Base-by-base conservation (phyloP, 2,113 vertebrate genomes). In the Lamprologus ornatipinnis region DNA sequence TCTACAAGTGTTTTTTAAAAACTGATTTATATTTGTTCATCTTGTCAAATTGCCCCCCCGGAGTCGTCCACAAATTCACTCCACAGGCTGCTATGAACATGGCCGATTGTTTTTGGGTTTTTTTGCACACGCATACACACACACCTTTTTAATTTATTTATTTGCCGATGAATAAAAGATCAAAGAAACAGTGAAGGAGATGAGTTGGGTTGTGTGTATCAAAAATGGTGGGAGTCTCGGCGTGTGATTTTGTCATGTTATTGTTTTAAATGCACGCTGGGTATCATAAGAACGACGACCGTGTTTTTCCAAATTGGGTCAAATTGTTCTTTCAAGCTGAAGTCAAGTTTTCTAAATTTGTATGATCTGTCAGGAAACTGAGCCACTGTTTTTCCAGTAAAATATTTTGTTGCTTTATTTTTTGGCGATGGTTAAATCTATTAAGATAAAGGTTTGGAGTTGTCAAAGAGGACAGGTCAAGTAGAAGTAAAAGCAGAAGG, bases 391-490 rank as follows among this genome's bases (percentile, higher is more conserved):
- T 68, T 68, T 68, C 33, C 63, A 68, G 63, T 40, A 21, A 0
- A 0, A 21, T 68, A n/a, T 0, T 68, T 68, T 0, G 6, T 13
- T 68, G 19, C 0, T 68, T 40, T 68, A 21, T 21, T 68, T 68
- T 68, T 68, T 1, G 33, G 63, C 6, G 2, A 68, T 21, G 6
- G 2, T 68, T 33, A 68, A 68, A 68, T 37, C 11, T 21, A 21
- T 40, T 68, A 68, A 21, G 63, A 68, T 68, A 40, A 68, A 40
- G 19, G 63, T 68, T 68, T 68, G 63, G 33, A 40, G 63, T 40
- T 37, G 33, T 14, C 11, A 68, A 37, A 40, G 33, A 68, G 19
- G 19, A 40, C 4, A 7, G 4, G 63, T 68, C 6, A 5, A 37
- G 33, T 65, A 65, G 60, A 65, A 2, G 19, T 68, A 68, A 37